Evolutionary conservation across 1,140 invertebrate species (phyloP), one percentile per base, ranked within the genome.

Genomic region (Ceratosolen fusciceps): DNA sequence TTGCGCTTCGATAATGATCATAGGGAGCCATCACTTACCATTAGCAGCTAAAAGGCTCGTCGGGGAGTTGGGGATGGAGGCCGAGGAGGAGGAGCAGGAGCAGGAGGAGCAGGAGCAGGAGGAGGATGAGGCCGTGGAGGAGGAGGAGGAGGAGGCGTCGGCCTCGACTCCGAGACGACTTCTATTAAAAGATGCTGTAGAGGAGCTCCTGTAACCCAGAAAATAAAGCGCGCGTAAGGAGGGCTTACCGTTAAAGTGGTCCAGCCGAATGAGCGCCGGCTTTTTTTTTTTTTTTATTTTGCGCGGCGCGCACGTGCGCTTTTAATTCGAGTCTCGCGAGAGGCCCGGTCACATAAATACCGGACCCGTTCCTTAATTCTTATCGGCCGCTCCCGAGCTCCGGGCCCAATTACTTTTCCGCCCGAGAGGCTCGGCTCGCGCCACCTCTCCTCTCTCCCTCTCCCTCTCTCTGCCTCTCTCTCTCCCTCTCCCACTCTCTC

Each of bases 221-320:
- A 70, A 70, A 24, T 68, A 12, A 39, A 1, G 37, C 65, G 65
- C 4, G 5, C 19, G 24, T 47, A 70, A 70, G n/a, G 39, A 70
- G 67, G 67, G 39, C 67, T 70, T 31, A 34, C 39, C 67, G 37
- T 47, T 70, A 47, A 70, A 70, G 67, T 70, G 43, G 39, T 70
- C 8, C 65, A 67, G 37, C 1, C 37, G 72, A 14, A n/a, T n/a
- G 56, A 58, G 34, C 72, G 37, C 24, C 60, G 16, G 19, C 8
- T 60, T 74, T 60, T 74, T 56, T 24, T 37, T n/a, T n/a, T n/a
- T n/a, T n/a, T n/a, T n/a, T n/a, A n/a, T n/a, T n/a, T n/a, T n/a
- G n/a, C n/a, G 19, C 70, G 29, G 0, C 4, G 49, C 37, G 21
- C 39, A 49, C 67, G 39, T 70, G 67, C 39, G 24, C 21, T 70